Base-by-base conservation (phyloP, 2,888 invertebrate genomes). In the Taenaris catops region DNA sequence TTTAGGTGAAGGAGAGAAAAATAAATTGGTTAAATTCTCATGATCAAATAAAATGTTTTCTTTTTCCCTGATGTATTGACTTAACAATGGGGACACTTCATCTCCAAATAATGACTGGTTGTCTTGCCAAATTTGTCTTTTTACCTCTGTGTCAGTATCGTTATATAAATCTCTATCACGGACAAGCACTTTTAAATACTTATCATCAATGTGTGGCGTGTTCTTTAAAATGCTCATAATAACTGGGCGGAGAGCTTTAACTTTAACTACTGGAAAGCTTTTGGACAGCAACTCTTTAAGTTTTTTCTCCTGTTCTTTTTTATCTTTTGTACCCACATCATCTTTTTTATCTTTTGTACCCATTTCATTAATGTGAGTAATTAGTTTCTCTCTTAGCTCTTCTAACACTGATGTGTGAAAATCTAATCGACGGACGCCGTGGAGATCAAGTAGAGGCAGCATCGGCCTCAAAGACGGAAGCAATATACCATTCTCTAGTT, bases 51-150 rank as follows among this genome's bases (percentile, higher is more conserved):
- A 79, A 8, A 96, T 90, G 68, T 94, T 94, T 68, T 98, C 97
- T 64, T 98, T 98, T 68, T 97, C 97, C 49, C 95, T 91, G 21
- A 96, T 97, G 56, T 98, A 99, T 64, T 95, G 95, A 53, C 95
- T 96, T 12, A 99, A 89, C 14, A 98, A 80, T 0, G 98, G 98
- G 0, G 97, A 97, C 0, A 98, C 97, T 88, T 98, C 98, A 73
- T 98, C 98, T 7, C 98, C 97, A 83, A 98, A 98, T 12, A 98
- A 75, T 1, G 96, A 95, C 65, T 98, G 98, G 74, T 98, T 97
- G 58, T 98, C 97, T 59, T 97, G 95, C 99, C 99, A 99, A 55
- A 99, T 98, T 69, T 99, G 98, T 21, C 98, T 89, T 67, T 98
- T 98, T 0, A 99, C 98, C 84, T 97, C 97, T 0, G 97, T 97